Evolutionary conservation across 2,113 vertebrate species (phyloP).

Genomic region (Anolis carolinensis): DNA sequence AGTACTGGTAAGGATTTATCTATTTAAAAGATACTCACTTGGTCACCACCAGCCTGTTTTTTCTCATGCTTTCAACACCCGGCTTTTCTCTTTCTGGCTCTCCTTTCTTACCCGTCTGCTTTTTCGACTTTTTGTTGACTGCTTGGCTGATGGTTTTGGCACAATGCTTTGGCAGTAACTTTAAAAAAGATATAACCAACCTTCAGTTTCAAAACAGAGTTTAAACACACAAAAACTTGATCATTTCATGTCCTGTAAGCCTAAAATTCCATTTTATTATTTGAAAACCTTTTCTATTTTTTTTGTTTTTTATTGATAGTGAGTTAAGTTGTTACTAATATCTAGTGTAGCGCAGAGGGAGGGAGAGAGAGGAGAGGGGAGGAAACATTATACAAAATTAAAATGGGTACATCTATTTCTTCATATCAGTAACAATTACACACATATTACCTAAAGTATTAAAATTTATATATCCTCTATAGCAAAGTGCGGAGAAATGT

Average conservation of each 20-base stretch:
- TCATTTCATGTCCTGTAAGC: neutral
- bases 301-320: too few relatives aligned
- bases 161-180: constrained; percentile 98
- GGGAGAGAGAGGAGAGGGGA: too few relatives aligned
- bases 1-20: neutral
- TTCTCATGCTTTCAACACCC: constrained; percentile 99
- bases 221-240: neutral
- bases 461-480: too few relatives aligned
- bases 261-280: neutral
- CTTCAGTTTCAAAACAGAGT: constrained; percentile 43
- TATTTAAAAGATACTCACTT: constrained; percentile 82
- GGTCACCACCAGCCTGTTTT: constrained; percentile 97
- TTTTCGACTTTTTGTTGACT: constrained; percentile 98
- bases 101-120: constrained; percentile 97
- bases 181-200: constrained; percentile 45
- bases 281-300: neutral
- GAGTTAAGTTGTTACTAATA: too few relatives aligned
- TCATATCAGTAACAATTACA: too few relatives aligned
- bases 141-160: constrained; percentile 99
- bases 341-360: too few relatives aligned
- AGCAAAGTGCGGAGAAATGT: too few relatives aligned
- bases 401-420: too few relatives aligned
- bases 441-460: too few relatives aligned
- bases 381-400: too few relatives aligned
- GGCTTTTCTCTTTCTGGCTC: constrained; percentile 98